Evolutionary conservation across 2,797 vertebrate species (phyloP), one percentile per base, ranked within the genome.

Genomic region (Onychomys arenicola): DNA sequence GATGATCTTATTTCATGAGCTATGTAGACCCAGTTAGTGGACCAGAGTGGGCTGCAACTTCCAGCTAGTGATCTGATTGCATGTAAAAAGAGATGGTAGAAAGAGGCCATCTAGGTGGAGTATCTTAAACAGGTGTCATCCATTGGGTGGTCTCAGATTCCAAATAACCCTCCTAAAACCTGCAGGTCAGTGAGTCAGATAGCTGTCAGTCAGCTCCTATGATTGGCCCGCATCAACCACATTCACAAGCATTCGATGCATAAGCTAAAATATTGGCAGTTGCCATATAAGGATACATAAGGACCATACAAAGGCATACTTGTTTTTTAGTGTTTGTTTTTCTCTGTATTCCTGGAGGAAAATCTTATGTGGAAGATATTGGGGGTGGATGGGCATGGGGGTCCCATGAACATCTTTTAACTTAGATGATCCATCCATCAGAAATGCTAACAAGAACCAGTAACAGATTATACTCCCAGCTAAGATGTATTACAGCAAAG

Each of bases 331-430:
- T 55, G 32, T 61, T 88, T 43, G 40, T 89, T 69, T 23, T 75
- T 57, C 57, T 81, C 57, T 93, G 2, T 61, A 32, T 91, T 89
- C 32, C 77, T 46, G 27, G 37, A 89, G 65, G 46, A 95, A 80
- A 57, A 37, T 34, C 59, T 89, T 40, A 25, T 19, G 23, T 57
- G 49, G 61, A 43, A 77, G 16, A 12, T 85, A 37, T 25, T 61
- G 27, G 10, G 0, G 2, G 14, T 19, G 5, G 5, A 21, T 59
- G 59, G 40, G 3, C 21, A 6, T 6, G 2, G 37, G 69, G 29
- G 6, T n/a, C 19, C 63, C 9, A 1, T 29, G 46, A 46, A 67
- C 34, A 59, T 37, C 69, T 55, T 92, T 90, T 78, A 94, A 78
- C 27, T 90, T 81, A 19, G 57, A n/a, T 63, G 40, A 84, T 40